phyloP scores from a whole-genome alignment of 2,888 invertebrate species.

The Therioaphis trifolii region DNA sequence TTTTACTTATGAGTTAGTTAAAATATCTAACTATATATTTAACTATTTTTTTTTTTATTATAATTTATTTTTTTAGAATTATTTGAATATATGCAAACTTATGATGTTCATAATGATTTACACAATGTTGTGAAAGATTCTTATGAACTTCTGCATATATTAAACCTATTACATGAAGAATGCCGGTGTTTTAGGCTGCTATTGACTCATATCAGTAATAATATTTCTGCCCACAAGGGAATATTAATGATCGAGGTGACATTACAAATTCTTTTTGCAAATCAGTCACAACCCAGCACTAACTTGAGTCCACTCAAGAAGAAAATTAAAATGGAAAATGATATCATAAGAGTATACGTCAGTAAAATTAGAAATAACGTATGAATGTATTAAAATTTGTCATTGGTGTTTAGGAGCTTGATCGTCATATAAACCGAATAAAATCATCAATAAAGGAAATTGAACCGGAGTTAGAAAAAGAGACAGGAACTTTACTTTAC shows the following conservation, averaged over 20 bases:
- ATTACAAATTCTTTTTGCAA: slow-evolving; percentile 59
- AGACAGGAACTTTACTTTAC: slow-evolving; percentile 76
- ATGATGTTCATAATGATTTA: slow-evolving; percentile 37
- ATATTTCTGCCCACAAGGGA: slow-evolving; percentile 75
- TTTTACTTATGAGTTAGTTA: slow-evolving; percentile 57
- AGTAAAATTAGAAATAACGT: slow-evolving; percentile 5
- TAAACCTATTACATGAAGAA: slow-evolving; percentile 76
- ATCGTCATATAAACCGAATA: slow-evolving; percentile 63
- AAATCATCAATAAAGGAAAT: slow-evolving; percentile 68
- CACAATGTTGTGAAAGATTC: slow-evolving; percentile 69
- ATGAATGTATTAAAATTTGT: background rate
- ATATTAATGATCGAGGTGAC: slow-evolving; percentile 76
- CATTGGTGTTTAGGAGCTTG: slow-evolving; percentile 21
- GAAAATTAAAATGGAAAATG: slow-evolving; percentile 68
- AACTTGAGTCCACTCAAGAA: slow-evolving; percentile 64
- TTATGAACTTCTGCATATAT: slow-evolving; percentile 71
- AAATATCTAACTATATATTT: background rate
- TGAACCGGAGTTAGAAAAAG: slow-evolving; percentile 70
- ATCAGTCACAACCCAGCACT: slow-evolving; percentile 51
- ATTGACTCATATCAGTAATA: slow-evolving; percentile 70
- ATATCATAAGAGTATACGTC: slow-evolving; percentile 37
- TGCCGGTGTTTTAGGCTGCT: slow-evolving; percentile 71
- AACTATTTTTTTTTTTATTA: background rate
- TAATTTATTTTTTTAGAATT: slow-evolving; percentile 26
- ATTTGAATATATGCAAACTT: slow-evolving; percentile 49